phyloP scores from a whole-genome alignment of 2,888 invertebrate genomes.

The Brassicogethes aeneus region DNA sequence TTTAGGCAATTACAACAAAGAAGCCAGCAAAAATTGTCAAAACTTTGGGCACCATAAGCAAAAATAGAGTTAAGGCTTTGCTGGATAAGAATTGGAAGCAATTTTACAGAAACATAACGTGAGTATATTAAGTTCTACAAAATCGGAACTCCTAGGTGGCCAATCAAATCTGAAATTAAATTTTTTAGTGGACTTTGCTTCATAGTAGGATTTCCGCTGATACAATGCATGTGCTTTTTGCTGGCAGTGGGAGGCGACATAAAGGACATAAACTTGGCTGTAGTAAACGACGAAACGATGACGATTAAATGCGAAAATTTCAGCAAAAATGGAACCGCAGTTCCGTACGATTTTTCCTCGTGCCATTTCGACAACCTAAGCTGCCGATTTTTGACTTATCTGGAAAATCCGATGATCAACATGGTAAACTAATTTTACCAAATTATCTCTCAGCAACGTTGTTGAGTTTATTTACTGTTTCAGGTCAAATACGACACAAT shows the following conservation, averaged over 20 bases:
- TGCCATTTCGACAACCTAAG: slow-evolving; percentile 51
- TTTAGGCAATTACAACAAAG: neutral
- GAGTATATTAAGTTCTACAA: slow-evolving; percentile 10
- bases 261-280: slow-evolving; percentile 58
- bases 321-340: slow-evolving; percentile 32
- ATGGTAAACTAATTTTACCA: slow-evolving; percentile 33
- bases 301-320: slow-evolving; percentile 27
- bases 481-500: slow-evolving; percentile 46
- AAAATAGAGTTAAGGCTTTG: slow-evolving; percentile 19
- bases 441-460: slow-evolving; percentile 4
- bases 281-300: slow-evolving; percentile 67
- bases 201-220: slow-evolving; percentile 70
- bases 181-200: slow-evolving; percentile 68
- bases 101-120: slow-evolving; percentile 27
- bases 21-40: neutral
- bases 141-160: neutral
- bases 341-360: slow-evolving; percentile 31
- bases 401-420: slow-evolving; percentile 49
- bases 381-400: slow-evolving; percentile 51
- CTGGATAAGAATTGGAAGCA: slow-evolving; percentile 28
- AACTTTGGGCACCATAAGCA: slow-evolving; percentile 10
- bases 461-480: slow-evolving; percentile 7
- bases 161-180: slow-evolving; percentile 4
- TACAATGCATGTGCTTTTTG: slow-evolving; percentile 74
- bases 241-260: slow-evolving; percentile 72